Evolutionary conservation across 2,113 vertebrate species (phyloP).

Genomic region (Oryzias celebensis): DNA sequence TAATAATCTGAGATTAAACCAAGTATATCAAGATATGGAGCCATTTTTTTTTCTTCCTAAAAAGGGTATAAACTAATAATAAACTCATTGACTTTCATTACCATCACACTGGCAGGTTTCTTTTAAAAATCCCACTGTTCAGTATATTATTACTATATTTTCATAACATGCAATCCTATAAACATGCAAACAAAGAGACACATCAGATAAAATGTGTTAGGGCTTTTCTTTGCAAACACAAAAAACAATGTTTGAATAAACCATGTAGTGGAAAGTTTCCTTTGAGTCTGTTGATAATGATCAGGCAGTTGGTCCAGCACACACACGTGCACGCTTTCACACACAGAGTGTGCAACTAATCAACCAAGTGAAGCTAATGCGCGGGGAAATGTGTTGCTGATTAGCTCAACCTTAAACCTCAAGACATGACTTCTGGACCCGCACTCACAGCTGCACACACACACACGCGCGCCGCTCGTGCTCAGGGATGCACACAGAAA

Average conservation of each 20-base stretch:
- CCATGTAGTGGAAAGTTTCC: slow-evolving; percentile 50
- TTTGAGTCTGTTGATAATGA: slow-evolving; percentile 68
- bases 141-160: neutral
- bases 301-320: slow-evolving; percentile 35
- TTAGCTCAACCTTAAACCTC: slow-evolving; percentile 68
- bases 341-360: slow-evolving; percentile 38
- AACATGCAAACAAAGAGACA: neutral
- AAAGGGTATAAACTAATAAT: neutral
- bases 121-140: no score
- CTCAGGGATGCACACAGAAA: slow-evolving; percentile 25
- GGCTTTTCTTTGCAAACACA: neutral
- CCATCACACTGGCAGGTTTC: no score
- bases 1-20: neutral
- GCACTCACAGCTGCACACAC: slow-evolving; percentile 12
- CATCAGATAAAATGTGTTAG: neutral
- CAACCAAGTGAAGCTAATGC: slow-evolving; percentile 65
- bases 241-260: neutral
- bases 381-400: slow-evolving; percentile 68
- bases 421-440: slow-evolving; percentile 44
- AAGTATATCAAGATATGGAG: neutral
- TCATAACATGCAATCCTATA: neutral
- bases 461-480: neutral
- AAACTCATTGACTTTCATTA: no score
- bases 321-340: slow-evolving; percentile 21
- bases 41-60: neutral